Evolutionary conservation across 2,797 vertebrate genomes (phyloP).

Genomic region (Gobionotothen gibberifrons): DNA sequence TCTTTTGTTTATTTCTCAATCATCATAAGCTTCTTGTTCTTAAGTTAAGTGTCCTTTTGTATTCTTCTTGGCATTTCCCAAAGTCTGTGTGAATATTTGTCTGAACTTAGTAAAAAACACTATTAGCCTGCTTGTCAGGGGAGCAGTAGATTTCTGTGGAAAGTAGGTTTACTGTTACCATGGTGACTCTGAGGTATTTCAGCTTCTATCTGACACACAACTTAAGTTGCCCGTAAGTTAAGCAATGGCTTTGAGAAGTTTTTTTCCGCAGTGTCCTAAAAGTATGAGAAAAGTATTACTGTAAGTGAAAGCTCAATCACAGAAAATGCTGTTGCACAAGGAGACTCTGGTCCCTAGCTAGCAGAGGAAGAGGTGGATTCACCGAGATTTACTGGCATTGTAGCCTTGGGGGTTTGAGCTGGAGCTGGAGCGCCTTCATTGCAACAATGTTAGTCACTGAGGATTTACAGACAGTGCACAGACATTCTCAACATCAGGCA

Average conservation of each 20-base stretch:
- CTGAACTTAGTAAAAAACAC: slow-evolving; percentile 4
- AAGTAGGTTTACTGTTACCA: not conserved
- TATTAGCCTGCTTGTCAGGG: not conserved
- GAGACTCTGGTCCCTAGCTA: not conserved
- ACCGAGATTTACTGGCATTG: slow-evolving; percentile 14
- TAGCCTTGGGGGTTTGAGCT: slow-evolving; percentile 10
- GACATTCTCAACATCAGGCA: slow-evolving; percentile 53
- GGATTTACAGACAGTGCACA: slow-evolving; percentile 38
- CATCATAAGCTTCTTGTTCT: not conserved
- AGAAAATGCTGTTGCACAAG: not conserved
- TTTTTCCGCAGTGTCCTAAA: not conserved
- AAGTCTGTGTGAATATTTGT: not conserved
- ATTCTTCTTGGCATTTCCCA: not conserved
- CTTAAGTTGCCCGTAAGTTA: not conserved
- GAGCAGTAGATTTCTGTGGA: not conserved
- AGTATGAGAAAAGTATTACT: not conserved
- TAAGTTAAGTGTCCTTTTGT: not conserved
- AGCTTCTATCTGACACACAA: slow-evolving; percentile 14
- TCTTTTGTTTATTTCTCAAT: not conserved
- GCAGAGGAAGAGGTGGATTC: not conserved
- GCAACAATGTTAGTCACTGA: slow-evolving; percentile 32
- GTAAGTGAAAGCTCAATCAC: not conserved
- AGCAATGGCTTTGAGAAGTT: not conserved
- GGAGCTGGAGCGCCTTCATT: slow-evolving; percentile 18
- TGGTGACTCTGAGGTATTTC: slow-evolving; percentile 10